Percentiles rank a stretch among this genome's conserved stretches.
Conservation (phyloP, 2,113 vertebrate genomes). For the Dicrurus megarhynchus region DNA sequence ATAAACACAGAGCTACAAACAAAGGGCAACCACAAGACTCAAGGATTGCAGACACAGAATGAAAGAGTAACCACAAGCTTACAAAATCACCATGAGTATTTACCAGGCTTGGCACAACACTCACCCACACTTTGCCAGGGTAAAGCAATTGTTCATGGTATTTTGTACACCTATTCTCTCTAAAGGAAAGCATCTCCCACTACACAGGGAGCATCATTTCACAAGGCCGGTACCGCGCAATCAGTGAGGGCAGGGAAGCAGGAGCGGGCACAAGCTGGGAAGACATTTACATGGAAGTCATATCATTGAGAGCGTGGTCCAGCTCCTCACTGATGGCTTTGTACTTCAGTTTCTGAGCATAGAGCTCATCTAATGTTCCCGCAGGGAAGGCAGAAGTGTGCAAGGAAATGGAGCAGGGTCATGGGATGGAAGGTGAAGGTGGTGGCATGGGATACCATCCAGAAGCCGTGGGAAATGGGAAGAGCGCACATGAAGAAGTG, state of each 20-base stretch:
- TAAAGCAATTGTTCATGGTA: slow-evolving; percentile 51
- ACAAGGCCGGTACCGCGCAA: background rate
- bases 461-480: slow-evolving; percentile 60
- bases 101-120: slow-evolving; percentile 42
- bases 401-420: slow-evolving; percentile 58
- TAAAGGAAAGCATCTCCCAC: background rate
- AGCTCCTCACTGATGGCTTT: slow-evolving; percentile 99
- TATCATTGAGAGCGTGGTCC: slow-evolving; percentile 99
- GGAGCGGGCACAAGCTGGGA: slow-evolving; percentile 52
- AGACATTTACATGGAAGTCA: slow-evolving; percentile 98
- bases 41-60: background rate
- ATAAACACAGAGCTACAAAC: background rate
- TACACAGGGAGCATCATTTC: background rate
- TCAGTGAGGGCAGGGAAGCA: slow-evolving; percentile 41
- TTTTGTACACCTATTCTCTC: slow-evolving; percentile 20
- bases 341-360: slow-evolving; percentile 99
- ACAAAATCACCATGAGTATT: slow-evolving; percentile 58
- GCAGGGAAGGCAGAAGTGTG: slow-evolving; percentile 61
- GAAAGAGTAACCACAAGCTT: background rate
- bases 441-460: slow-evolving; percentile 50
- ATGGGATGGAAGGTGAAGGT: slow-evolving; percentile 43
- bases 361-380: slow-evolving; percentile 89
- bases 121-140: slow-evolving; percentile 34
- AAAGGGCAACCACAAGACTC: background rate
- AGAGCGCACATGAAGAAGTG: slow-evolving; percentile 41